Evolutionary conservation across 2,113 vertebrate genomes (phyloP), one percentile per base, ranked within the genome.

Genomic region (Apaloderma vittatum): DNA sequence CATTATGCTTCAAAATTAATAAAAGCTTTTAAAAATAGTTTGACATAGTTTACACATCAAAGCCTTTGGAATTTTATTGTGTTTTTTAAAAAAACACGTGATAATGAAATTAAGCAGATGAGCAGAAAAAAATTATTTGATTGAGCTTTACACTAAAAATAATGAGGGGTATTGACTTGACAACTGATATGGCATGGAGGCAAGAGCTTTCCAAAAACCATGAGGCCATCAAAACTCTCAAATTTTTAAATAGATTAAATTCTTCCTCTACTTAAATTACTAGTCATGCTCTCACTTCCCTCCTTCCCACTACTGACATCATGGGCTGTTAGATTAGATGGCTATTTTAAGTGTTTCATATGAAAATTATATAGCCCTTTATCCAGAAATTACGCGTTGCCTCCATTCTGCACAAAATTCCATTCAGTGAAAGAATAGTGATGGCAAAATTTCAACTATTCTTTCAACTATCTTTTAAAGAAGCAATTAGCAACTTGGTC

Each of bases 1-100:
- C 91, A 97, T 97, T 96, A 97, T 93, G 58, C 36, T n/a, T 93
- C 68, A 97, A 97, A 97, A 96, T 97, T 96, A 97, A 97, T 96
- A 97, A 94, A 92, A 74, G 15, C 49, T 34, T 96, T 97, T 98
- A 52, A 97, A 95, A 96, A 91, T 40, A 40, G 46, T 95, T 97
- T 97, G 78, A 30, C 58, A 83, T 87, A 70, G 15, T 88, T 81
- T 70, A 67, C 48, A 76, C 22, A 76, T 87, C 65, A 96, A 97
- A 95, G 40, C 36, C 46, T 96, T 94, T 77, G 90, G 71, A 97
- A 62, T 48, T 83, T 91, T 94, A 68, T 80, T 97, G 70, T 34
- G 9, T 76, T 21, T 94, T 89, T 80, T 81, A 77, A 88, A 80
- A 40, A 82, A 88, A 94, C 76, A 62, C 24, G 85, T 45, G 17